A percentile compares a stretch with the other conserved stretches of the same genome.
Evolutionary conservation across 1,140 invertebrate genomes (phyloP).

Genomic region (Apocrypta bakeri): DNA sequence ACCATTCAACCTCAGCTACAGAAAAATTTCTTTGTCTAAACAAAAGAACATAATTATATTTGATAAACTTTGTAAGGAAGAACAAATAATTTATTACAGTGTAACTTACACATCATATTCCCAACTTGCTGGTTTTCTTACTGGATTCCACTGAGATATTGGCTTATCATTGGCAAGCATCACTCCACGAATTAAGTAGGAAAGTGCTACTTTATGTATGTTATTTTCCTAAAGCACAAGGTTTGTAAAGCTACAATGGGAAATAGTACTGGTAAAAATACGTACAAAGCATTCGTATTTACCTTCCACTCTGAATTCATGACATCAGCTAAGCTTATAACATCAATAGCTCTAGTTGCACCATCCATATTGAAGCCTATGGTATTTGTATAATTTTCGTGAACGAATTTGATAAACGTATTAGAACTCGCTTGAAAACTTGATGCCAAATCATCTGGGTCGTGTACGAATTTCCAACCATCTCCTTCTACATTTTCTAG

Average conservation of each 20-base stretch:
- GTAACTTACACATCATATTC: slow-evolving; percentile 62
- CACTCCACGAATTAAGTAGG: slow-evolving; percentile 78
- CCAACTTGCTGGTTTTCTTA: slow-evolving; percentile 76
- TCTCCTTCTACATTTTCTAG: slow-evolving; percentile 57
- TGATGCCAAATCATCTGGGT: slow-evolving; percentile 79
- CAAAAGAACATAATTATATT: slow-evolving; percentile 10
- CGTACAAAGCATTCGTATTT: slow-evolving; percentile 43
- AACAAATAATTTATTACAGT: background rate
- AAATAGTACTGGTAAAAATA: slow-evolving; percentile 22
- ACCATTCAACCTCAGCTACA: slow-evolving; percentile 63
- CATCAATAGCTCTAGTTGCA: slow-evolving; percentile 77
- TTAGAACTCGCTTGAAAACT: slow-evolving; percentile 79
- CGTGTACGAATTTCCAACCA: slow-evolving; percentile 75
- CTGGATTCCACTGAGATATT: slow-evolving; percentile 82
- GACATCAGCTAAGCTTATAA: slow-evolving; percentile 78
- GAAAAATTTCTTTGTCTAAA: slow-evolving; percentile 62
- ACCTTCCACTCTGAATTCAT: slow-evolving; percentile 81
- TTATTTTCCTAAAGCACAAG: slow-evolving; percentile 61
- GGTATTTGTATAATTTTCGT: slow-evolving; percentile 84
- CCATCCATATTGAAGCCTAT: slow-evolving; percentile 77
- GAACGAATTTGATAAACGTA: slow-evolving; percentile 80
- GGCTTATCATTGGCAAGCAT: slow-evolving; percentile 83
- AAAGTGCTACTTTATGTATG: slow-evolving; percentile 65
- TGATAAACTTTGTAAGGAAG: background rate
- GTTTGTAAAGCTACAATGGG: background rate